Evolutionary conservation across 2,113 vertebrate species (phyloP), one percentile per base, ranked within the genome.

Genomic region (Setophaga kirtlandii): DNA sequence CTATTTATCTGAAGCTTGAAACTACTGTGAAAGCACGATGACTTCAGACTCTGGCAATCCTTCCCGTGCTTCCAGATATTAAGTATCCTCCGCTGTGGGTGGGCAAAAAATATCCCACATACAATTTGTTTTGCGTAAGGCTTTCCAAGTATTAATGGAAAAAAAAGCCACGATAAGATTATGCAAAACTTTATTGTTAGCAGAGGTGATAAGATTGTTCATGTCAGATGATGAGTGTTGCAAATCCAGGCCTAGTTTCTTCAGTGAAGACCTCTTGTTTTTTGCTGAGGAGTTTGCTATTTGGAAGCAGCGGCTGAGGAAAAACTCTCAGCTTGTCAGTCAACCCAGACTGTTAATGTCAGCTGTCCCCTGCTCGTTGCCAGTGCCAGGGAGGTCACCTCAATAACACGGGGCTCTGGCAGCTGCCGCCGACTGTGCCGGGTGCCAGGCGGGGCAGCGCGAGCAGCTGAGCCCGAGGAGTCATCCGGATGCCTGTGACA

Each of bases 1-100:
- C 33, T 85, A 52, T 84, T 84, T 94, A 53, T 89, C 73, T 96
- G 96, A 95, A 95, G 93, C 87, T 70, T 94, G 89, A 97, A 96
- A 94, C 42, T 44, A 53, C 83, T 85, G 71, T 87, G 87, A 92
- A 96, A 97, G 91, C 52, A 39, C 0, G 18, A 83, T 78, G 63
- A 93, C 90, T 93, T 96, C 90, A 90, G 33, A 44, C 75, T 44
- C 89, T 87, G 79, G 83, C 94, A 86, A 64, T 83, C 79, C 83
- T 68, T 93, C 73, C 82, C 33, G 44, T 53, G 73, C 68, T 35
- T 88, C 47, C 63, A 64, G 71, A 84, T 85, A 93, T 15, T 64
- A 55, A 12, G 52, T 87, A 60, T 44, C 55, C 83, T 73, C 74
- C 2, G 0, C 79, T 60, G 91, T 87, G 90, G 73, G 91, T 93